A percentile compares a stretch with the other conserved stretches of the same genome.
These are phyloP conservation scores for Glossophaga mutica DNA, from an alignment of 2,797 vertebrate species.

Conservation along the genomic window DNA sequence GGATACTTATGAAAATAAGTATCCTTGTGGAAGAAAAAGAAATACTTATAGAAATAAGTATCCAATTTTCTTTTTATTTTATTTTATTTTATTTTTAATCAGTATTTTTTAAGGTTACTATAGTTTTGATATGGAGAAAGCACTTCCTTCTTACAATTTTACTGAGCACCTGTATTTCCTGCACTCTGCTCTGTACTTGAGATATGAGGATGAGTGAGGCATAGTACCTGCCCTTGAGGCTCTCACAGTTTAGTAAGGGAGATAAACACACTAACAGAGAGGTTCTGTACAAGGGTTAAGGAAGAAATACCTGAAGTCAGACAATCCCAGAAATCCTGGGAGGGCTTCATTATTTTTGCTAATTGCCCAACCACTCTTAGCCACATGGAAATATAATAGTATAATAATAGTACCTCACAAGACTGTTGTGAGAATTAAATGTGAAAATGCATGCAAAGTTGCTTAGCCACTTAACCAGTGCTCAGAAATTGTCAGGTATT, in stretches of 20 bases:
- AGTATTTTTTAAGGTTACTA: not conserved
- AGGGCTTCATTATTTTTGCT: not conserved
- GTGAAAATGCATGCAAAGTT: not conserved
- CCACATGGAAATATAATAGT: not conserved
- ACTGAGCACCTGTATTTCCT: not conserved
- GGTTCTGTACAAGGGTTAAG: not conserved
- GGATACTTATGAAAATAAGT: too few species aligned
- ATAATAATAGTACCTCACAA: not conserved
- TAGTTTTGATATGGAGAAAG: not conserved
- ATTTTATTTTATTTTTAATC: too few species aligned
- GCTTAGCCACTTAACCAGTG: not conserved
- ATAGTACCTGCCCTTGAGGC: not conserved
- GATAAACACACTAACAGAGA: not conserved
- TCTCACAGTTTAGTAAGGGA: not conserved
- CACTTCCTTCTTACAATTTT: not conserved
- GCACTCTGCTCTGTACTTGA: not conserved
- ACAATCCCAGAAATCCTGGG: not conserved
- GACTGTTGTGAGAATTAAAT: conserved; percentile 14
- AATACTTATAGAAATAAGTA: not conserved
- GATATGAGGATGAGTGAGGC: not conserved
- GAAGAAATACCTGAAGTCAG: not conserved
- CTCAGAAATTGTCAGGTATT: not conserved
- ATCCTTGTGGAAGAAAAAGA: too few species aligned
- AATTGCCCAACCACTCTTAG: not conserved
- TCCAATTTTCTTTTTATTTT: not conserved